Evolutionary conservation across 2,113 vertebrate species (phyloP).

Genomic region (Lanius ludovicianus): DNA sequence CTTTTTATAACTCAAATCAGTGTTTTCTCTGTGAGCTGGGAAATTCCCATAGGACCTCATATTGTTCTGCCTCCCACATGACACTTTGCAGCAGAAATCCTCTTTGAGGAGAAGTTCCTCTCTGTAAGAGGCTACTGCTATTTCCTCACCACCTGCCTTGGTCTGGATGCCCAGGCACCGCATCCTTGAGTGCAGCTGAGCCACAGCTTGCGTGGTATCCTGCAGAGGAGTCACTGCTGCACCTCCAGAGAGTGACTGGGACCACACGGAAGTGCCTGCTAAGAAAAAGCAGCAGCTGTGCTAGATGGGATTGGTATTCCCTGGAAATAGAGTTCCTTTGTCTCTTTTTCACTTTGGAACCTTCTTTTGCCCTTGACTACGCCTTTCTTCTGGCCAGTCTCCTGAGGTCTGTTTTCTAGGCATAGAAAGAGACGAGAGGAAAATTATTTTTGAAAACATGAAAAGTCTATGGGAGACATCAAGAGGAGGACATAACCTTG

Average conservation of each 20-base stretch:
- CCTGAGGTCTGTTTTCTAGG: neutral
- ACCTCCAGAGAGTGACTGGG: neutral
- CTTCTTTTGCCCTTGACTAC: neutral
- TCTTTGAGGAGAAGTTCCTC: neutral
- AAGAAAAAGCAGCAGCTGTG: neutral
- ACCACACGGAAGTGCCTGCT: neutral
- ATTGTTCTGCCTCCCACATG: neutral
- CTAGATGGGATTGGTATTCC: neutral
- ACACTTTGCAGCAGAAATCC: neutral
- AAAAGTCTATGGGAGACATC: neutral
- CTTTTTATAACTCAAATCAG: neutral
- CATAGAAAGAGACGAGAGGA: neutral
- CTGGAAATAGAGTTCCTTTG: neutral
- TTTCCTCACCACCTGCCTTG: neutral
- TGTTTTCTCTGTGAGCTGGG: neutral
- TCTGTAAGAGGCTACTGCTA: neutral
- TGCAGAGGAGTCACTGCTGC: neutral
- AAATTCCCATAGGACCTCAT: constrained; percentile 6
- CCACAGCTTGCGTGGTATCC: neutral
- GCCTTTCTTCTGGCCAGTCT: neutral
- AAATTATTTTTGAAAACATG: neutral
- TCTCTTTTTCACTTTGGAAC: constrained; percentile 8
- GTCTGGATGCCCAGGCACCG: neutral
- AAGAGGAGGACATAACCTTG: constrained; percentile 18
- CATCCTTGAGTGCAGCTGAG: neutral